phyloP scores from a whole-genome alignment of 2,888 invertebrate genomes.

The Mantis religiosa region DNA sequence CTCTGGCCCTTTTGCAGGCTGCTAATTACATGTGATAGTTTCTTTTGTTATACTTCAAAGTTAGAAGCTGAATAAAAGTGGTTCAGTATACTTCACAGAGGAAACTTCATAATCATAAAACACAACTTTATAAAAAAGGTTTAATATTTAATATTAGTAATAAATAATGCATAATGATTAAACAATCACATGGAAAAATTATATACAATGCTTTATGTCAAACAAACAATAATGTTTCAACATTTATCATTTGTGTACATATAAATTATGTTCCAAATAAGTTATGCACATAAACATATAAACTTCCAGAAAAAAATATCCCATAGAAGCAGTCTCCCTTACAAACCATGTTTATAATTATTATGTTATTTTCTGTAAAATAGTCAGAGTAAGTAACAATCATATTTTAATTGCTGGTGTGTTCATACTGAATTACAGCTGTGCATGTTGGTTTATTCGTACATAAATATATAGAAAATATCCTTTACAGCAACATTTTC shows the following conservation, averaged over 20 bases:
- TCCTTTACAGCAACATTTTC: no score
- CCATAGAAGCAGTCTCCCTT: neutral
- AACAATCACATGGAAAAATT: neutral
- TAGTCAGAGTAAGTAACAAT: neutral
- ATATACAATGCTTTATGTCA: neutral
- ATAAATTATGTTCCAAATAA: neutral
- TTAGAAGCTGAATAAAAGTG: no score
- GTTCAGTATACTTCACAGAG: no score
- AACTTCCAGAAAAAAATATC: neutral
- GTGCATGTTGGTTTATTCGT: no score
- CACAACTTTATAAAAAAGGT: no score
- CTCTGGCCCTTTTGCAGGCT: no score
- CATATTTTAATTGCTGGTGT: no score
- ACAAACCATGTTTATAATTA: neutral
- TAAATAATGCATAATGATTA: neutral
- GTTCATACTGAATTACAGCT: no score
- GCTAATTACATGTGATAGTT: no score
- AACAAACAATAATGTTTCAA: neutral
- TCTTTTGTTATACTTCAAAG: no score
- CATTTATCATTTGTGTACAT: neutral
- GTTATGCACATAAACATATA: neutral
- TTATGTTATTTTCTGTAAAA: neutral
- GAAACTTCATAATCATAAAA: no score
- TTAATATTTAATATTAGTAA: neutral
- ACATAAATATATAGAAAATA: no score